Percentiles rank a stretch among this genome's conserved stretches.
Evolutionary conservation across 2,888 invertebrate species (phyloP).

Genomic region (Achlya flavicornis): DNA sequence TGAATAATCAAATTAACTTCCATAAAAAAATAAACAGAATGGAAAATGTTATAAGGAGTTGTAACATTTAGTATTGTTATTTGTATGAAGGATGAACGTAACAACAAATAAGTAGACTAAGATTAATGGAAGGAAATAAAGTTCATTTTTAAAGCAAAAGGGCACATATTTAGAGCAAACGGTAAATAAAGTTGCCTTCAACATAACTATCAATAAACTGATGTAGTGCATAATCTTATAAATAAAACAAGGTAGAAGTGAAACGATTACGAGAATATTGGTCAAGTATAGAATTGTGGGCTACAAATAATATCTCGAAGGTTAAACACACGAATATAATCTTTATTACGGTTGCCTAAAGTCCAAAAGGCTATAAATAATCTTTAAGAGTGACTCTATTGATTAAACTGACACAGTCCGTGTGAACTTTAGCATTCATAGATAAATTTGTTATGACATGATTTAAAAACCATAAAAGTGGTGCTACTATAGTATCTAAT

Average conservation of each 20-base stretch:
- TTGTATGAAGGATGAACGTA: neutral
- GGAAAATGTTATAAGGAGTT: neutral
- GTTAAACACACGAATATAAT: constrained; percentile 27
- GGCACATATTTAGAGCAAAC: neutral
- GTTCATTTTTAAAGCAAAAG: neutral
- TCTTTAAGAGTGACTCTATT: constrained; percentile 26
- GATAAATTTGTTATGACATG: constrained; percentile 31
- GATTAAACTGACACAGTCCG: constrained; percentile 41
- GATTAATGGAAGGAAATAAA: neutral
- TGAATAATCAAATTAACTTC: neutral
- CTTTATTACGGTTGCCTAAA: constrained; percentile 32
- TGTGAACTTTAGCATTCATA: constrained; percentile 46
- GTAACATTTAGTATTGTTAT: too few relatives aligned
- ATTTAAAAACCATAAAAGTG: constrained; percentile 19
- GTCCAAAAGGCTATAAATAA: constrained; percentile 27
- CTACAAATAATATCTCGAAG: constrained; percentile 14
- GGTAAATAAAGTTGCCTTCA: neutral
- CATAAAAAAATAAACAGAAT: neutral
- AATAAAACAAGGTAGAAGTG: constrained; percentile 10
- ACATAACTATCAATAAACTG: neutral
- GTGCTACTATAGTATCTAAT: constrained; percentile 23
- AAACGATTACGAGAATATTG: constrained; percentile 7
- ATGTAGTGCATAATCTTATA: neutral
- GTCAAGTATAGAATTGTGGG: constrained; percentile 11
- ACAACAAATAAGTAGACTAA: neutral